phyloP scores from a whole-genome alignment of 2,797 vertebrate genomes.

The Lophotriccus pileatus region DNA sequence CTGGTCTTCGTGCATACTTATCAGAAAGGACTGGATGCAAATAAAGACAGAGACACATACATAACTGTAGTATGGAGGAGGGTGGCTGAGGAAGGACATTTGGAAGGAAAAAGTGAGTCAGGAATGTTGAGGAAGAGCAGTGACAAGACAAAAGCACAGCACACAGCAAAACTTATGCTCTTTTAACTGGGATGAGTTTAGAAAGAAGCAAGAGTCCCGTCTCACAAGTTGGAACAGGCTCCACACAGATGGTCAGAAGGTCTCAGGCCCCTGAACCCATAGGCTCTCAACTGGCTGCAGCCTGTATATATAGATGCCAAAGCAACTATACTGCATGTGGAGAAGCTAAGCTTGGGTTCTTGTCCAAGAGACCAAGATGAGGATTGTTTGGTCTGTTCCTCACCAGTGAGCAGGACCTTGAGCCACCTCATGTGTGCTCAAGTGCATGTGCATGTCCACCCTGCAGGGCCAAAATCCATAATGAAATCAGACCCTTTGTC shows the following conservation, averaged over 20 bases:
- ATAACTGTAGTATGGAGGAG: background rate
- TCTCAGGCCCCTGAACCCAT: background rate
- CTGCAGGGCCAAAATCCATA: background rate
- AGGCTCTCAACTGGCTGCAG: background rate
- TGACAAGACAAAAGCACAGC: background rate
- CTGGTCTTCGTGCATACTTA: rapidly evolving
- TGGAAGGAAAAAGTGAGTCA: background rate
- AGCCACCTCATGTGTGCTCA: rapidly evolving
- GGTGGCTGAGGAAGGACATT: background rate
- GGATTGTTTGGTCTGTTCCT: background rate
- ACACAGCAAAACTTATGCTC: background rate
- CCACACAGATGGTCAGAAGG: background rate
- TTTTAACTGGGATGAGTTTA: background rate
- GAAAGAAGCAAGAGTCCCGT: background rate
- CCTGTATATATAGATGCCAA: rapidly evolving
- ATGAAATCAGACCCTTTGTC: background rate
- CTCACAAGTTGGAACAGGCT: background rate
- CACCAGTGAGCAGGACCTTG: background rate
- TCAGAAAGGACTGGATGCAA: background rate
- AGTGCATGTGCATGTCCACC: background rate
- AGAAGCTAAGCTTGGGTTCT: background rate
- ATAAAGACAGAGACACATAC: background rate
- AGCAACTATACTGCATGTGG: background rate
- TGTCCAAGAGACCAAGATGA: background rate
- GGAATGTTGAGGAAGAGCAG: background rate